A percentile compares a stretch with the other conserved stretches of the same genome.
Evolutionary conservation across 1,140 invertebrate species (phyloP).

Genomic region (Maniola jurtina): DNA sequence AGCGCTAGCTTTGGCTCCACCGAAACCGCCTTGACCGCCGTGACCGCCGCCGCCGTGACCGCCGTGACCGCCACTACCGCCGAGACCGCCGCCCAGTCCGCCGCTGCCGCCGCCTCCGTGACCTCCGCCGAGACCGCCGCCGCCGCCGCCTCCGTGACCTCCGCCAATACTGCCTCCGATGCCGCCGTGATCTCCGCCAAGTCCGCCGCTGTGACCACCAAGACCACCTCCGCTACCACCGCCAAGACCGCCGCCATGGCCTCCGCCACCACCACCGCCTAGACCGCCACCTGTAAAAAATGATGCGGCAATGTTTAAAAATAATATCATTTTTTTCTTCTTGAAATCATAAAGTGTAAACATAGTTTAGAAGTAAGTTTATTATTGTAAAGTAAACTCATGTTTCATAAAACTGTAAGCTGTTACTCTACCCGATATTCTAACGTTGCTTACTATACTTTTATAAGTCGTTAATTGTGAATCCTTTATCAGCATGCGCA

Average conservation of each 20-base stretch:
- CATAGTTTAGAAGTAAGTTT: too few species aligned
- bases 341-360: too few species aligned
- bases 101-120: constrained; percentile 30
- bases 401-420: too few species aligned
- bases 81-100: constrained; percentile 26
- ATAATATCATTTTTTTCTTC: too few species aligned
- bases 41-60: constrained; percentile 29
- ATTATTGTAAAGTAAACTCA: too few species aligned
- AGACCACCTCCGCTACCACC: constrained; percentile 23
- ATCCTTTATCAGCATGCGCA: too few species aligned
- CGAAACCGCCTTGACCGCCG: constrained; percentile 25
- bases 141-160: constrained; percentile 9
- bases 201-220: constrained; percentile 5
- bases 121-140: constrained; percentile 31
- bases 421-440: too few species aligned
- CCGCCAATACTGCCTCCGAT: constrained; percentile 43
- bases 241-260: constrained; percentile 12
- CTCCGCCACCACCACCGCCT: constrained; percentile 20
- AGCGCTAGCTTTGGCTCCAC: constrained; percentile 25
- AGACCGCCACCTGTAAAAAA: neutral
- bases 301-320: too few species aligned
- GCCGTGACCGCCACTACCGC: constrained; percentile 25
- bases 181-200: constrained; percentile 36
- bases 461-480: too few species aligned
- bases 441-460: too few species aligned